Conservation (phyloP, 2,113 vertebrate genomes). For the Lasiurus cinereus region DNA sequence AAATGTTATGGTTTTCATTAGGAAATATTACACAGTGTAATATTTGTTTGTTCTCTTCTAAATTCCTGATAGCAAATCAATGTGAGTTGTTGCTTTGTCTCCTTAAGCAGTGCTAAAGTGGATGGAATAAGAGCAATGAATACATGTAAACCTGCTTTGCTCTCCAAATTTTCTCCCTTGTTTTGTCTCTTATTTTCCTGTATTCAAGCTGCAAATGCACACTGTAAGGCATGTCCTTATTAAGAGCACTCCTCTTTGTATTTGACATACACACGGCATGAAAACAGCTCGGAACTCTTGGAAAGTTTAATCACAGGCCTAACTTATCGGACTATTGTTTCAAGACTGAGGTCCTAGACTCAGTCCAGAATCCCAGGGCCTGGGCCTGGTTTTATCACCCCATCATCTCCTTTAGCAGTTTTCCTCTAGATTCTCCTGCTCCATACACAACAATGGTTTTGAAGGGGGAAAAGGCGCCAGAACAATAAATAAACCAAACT, state of each 20-base stretch:
- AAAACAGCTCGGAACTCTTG: not conserved
- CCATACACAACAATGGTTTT: not conserved
- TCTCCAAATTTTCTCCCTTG: not conserved
- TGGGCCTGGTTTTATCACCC: not conserved
- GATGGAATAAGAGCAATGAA: not conserved
- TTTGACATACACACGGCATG: not conserved
- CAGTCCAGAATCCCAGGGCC: not conserved
- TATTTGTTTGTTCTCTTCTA: constrained; percentile 57
- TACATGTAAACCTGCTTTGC: constrained; percentile 58
- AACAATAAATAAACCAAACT: not conserved
- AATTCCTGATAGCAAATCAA: constrained; percentile 63
- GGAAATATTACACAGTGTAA: constrained; percentile 40
- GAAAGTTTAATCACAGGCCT: not conserved
- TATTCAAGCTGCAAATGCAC: not conserved
- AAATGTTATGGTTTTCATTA: constrained; percentile 39
- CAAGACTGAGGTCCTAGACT: not conserved
- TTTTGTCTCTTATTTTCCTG: not conserved
- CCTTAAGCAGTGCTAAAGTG: not conserved
- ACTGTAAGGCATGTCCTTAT: not conserved
- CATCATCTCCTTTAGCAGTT: not conserved
- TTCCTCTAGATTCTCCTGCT: constrained; percentile 32
- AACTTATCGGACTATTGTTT: not conserved
- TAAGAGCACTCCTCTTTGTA: not conserved
- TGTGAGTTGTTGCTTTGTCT: constrained; percentile 37
- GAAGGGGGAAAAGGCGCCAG: not conserved